Evolutionary conservation across 2,113 vertebrate species (phyloP), one percentile per base, ranked within the genome.

Genomic region (Platichthys stellatus): DNA sequence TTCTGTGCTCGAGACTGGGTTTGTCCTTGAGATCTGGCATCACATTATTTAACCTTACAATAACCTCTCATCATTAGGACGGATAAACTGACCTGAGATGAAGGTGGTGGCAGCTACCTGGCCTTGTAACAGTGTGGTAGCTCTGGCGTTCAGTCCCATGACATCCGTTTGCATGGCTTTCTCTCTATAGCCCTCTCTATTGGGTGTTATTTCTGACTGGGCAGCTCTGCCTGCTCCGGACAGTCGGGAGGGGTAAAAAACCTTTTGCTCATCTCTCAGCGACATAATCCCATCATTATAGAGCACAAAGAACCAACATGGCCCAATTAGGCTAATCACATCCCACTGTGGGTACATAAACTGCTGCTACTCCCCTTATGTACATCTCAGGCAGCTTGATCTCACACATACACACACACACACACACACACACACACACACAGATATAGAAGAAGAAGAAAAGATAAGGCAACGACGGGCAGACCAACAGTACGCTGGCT

Each of bases 321-420:
- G 84, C 82, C 87, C 88, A 93, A 88, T 93, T 90, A 90, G 71
- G 74, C 71, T 90, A 92, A 93, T 90, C 90, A 85, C 82, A 80
- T 78, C 83, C 76, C 82, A 61, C 61, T 72, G 77, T 71, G 74
- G 63, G 23, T 23, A 53, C 78, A 64, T 63, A 74, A 72, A 78
- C 65, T 31, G 31, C 31, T 31, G 31, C 31, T 72, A 76, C 85
- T 74, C 77, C 78, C 40, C 65, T 60, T 14, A 81, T 73, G 72
- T 67, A 83, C 69, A 63, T 85, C 76, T 82, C 66, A 80, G 62
- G 69, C 67, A 38, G 38, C 7, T 38, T 8, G 35, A 28, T 28
- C 26, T 28, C 26, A n/a, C 67, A 47, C 56, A 20, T 75, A 58
- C 72, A 81, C 56, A 75, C 66, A 79, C 69, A 86, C 11, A 8